phyloP scores from a whole-genome alignment of 2,113 vertebrate species.

The Turnix velox region DNA sequence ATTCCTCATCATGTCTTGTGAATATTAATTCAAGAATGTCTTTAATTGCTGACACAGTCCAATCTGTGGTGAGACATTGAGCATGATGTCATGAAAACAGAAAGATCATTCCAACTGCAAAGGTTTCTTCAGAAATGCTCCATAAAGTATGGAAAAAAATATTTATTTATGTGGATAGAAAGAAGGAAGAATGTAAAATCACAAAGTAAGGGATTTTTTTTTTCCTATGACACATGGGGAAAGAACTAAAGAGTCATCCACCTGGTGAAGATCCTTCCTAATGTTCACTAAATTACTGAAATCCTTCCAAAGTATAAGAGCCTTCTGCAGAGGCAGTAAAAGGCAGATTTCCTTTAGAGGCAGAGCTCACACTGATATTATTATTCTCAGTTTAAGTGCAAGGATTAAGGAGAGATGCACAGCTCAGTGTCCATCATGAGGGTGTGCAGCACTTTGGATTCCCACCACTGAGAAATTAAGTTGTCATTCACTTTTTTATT shows the following conservation, averaged over 20 bases:
- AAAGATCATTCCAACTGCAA: not conserved
- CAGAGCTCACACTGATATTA: not conserved
- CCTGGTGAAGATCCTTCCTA: not conserved
- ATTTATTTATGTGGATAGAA: not conserved
- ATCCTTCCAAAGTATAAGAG: not conserved
- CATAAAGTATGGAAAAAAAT: not conserved
- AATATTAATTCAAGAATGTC: not conserved
- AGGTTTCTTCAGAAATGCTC: not conserved
- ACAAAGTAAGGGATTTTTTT: not conserved
- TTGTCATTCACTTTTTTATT: not conserved
- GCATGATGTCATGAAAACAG: not conserved
- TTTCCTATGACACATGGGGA: not conserved
- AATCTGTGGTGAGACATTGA: not conserved
- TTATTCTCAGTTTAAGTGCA: not conserved
- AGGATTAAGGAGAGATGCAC: no score
- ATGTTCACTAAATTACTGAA: slow-evolving; percentile 15
- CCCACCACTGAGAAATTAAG: not conserved
- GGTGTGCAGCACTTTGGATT: not conserved
- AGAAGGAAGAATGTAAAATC: not conserved
- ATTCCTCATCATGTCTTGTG: not conserved
- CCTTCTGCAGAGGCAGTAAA: not conserved
- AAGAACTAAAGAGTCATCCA: no score
- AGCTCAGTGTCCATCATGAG: no score
- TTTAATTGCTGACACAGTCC: not conserved
- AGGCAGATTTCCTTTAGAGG: not conserved